A percentile compares a stretch with the other conserved stretches of the same genome.
phyloP scores from a whole-genome alignment of 1,140 invertebrate genomes.

The Nylanderia fulva region DNA sequence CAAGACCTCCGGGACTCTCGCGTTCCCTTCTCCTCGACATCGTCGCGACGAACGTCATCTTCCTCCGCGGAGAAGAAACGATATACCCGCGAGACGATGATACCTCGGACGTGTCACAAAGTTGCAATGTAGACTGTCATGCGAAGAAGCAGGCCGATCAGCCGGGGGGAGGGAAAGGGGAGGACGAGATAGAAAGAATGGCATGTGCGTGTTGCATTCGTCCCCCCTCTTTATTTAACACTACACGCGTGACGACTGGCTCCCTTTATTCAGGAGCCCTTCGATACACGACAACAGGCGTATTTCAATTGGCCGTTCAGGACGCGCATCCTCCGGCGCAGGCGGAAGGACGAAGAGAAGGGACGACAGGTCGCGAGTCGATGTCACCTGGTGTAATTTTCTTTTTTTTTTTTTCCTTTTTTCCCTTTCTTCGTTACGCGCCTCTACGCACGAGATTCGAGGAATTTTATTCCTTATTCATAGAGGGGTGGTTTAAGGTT shows the following conservation, averaged over 20 bases:
- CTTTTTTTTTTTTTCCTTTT: background rate
- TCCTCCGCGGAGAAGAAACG: background rate
- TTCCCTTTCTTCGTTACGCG: background rate
- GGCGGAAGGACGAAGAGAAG: conserved; percentile 39
- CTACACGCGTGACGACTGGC: conserved; percentile 17
- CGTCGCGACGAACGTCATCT: background rate
- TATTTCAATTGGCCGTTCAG: conserved; percentile 68
- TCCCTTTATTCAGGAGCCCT: conserved; percentile 64
- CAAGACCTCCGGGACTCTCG: background rate
- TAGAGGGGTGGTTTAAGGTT: background rate
- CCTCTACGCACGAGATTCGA: background rate
- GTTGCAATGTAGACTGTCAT: conserved; percentile 15
- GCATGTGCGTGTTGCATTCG: conserved; percentile 5
- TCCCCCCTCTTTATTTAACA: conserved; percentile 64
- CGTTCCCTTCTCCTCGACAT: background rate
- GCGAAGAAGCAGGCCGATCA: conserved; percentile 3
- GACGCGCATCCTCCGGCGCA: conserved; percentile 68
- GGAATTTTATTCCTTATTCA: background rate
- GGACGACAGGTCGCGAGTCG: conserved; percentile 20
- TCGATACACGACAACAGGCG: conserved; percentile 22
- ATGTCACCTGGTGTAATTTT: background rate
- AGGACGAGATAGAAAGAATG: conserved; percentile 15
- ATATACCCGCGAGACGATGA: background rate
- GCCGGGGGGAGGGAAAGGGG: conserved; percentile 13
- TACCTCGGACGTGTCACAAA: background rate